Conservation (phyloP, 1,140 invertebrate species). For the Danaus melanippus region DNA sequence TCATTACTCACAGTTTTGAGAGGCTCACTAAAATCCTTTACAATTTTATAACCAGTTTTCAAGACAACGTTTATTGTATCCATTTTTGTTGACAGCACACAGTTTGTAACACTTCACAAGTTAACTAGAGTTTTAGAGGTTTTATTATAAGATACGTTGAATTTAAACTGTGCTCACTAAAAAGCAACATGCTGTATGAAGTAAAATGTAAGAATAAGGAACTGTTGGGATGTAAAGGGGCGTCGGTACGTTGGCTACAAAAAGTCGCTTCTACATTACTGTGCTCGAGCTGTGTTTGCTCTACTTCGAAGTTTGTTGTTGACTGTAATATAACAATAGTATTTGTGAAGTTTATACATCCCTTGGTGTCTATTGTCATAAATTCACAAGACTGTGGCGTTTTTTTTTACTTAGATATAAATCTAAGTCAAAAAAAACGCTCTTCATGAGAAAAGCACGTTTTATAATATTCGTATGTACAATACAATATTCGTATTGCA, state of each 20-base stretch:
- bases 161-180: too few relatives aligned
- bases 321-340: conserved; percentile 1
- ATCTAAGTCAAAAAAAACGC: too few relatives aligned
- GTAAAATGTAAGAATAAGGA: conserved; percentile 55
- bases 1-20: conserved; percentile 52
- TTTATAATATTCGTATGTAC: too few relatives aligned
- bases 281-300: conserved; percentile 37
- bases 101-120: too few relatives aligned
- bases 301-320: conserved; percentile 29
- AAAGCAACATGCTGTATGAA: conserved; percentile 38
- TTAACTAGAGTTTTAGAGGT: too few relatives aligned
- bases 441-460: too few relatives aligned
- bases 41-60: conserved; percentile 61
- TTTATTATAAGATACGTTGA: too few relatives aligned
- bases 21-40: conserved; percentile 57
- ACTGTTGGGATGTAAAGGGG: conserved; percentile 57
- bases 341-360: too few relatives aligned
- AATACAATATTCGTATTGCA: too few relatives aligned
- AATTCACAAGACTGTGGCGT: too few relatives aligned
- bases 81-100: conserved; percentile 27
- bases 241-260: conserved; percentile 63
- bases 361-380: too few relatives aligned
- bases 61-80: conserved; percentile 55
- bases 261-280: conserved; percentile 52
- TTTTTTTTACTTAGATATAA: too few relatives aligned